Evolutionary conservation across 2,113 vertebrate genomes (phyloP).

Genomic region (Phalacrocorax aristotelis): DNA sequence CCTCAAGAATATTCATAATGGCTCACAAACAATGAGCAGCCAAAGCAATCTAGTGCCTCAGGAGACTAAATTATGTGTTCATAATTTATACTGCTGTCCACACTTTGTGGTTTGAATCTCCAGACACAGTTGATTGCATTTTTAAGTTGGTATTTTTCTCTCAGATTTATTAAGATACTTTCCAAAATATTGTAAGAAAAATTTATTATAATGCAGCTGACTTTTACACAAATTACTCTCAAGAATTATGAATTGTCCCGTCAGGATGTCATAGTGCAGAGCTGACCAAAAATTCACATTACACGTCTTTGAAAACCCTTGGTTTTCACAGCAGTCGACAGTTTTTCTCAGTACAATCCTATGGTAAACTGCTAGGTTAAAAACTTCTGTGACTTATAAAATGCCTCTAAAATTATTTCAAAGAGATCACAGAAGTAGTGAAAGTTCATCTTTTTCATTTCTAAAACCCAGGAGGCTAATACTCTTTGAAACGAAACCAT

Average conservation of each 20-base stretch:
- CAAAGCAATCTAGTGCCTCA: background rate
- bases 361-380: slow-evolving; percentile 37
- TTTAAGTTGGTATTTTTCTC: background rate
- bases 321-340: background rate
- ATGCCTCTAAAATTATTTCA: slow-evolving; percentile 45
- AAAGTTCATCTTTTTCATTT: slow-evolving; percentile 70
- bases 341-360: background rate
- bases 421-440: slow-evolving; percentile 42
- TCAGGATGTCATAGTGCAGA: background rate
- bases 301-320: background rate
- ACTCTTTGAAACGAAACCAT: slow-evolving; percentile 57
- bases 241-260: background rate
- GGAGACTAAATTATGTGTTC: background rate
- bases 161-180: background rate
- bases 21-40: slow-evolving; percentile 7
- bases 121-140: background rate
- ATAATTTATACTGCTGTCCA: slow-evolving; percentile 19
- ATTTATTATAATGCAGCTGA: background rate
- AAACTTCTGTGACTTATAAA: slow-evolving; percentile 53
- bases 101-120: background rate
- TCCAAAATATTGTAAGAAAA: background rate
- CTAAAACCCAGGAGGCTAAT: slow-evolving; percentile 47
- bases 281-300: background rate
- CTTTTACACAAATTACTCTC: background rate
- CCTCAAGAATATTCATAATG: background rate